These are phyloP conservation scores for Mustela lutreola DNA, from an alignment of 2,113 vertebrate species.

Conservation along the genomic window DNA sequence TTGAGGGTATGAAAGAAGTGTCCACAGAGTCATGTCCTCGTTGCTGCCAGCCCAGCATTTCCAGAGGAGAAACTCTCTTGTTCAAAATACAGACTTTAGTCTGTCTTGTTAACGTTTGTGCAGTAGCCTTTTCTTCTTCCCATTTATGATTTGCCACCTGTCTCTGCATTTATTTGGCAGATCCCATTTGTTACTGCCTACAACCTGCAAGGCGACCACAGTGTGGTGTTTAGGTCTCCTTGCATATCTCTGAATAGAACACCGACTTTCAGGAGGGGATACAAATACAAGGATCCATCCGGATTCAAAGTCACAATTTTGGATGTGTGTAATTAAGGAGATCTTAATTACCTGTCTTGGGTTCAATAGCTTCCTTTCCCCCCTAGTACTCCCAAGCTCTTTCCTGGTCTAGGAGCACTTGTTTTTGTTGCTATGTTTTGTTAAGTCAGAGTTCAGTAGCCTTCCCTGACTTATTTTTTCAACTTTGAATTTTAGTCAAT, in stretches of 20 bases:
- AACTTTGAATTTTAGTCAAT: constrained; percentile 7
- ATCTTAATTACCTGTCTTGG: not conserved
- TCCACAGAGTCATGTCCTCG: not conserved
- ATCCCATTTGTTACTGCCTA: not conserved
- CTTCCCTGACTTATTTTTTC: constrained; percentile 35
- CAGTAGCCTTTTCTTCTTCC: not conserved
- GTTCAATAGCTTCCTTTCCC: not conserved
- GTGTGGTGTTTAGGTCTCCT: not conserved
- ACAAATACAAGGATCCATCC: not conserved
- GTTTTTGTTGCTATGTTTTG: constrained; percentile 4
- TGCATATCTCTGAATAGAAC: not conserved
- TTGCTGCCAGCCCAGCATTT: not conserved
- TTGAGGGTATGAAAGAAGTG: not conserved
- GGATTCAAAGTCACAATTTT: not conserved
- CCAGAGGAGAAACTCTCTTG: not conserved
- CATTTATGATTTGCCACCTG: not conserved
- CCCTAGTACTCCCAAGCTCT: not conserved
- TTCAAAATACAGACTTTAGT: constrained; percentile 1
- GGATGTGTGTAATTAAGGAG: not conserved
- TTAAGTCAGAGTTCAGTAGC: not conserved
- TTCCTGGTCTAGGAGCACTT: not conserved
- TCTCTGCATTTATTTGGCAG: not conserved
- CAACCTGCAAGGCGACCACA: not conserved
- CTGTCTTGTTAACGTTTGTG: not conserved
- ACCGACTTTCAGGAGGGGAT: not conserved